A percentile compares a stretch with the other conserved stretches of the same genome.
phyloP scores from a whole-genome alignment of 2,113 vertebrate species.

The Xyliphius kryptos region DNA sequence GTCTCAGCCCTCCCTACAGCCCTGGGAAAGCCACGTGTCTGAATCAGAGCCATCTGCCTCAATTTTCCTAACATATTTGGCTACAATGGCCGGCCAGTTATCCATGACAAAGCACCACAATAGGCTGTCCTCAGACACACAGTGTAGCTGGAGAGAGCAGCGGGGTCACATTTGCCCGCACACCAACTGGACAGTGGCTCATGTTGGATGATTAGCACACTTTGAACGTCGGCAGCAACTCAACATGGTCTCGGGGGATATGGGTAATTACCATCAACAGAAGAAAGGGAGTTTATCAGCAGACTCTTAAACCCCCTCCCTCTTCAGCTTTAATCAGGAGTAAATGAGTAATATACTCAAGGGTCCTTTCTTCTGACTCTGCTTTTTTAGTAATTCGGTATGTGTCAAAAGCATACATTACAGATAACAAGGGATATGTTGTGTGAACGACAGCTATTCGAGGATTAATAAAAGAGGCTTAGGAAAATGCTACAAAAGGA shows the following conservation, averaged over 20 bases:
- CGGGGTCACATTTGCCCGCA: slow-evolving; percentile 71
- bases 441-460: slow-evolving; percentile 19
- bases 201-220: slow-evolving; percentile 85
- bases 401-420: slow-evolving; percentile 39
- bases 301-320: slow-evolving; percentile 71
- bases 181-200: slow-evolving; percentile 90
- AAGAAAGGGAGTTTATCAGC: slow-evolving; percentile 94
- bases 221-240: slow-evolving; percentile 65
- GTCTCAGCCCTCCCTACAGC: slow-evolving; percentile 58
- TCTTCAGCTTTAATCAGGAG: slow-evolving; percentile 46
- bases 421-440: slow-evolving; percentile 31
- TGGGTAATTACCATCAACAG: slow-evolving; percentile 94
- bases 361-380: slow-evolving; percentile 38
- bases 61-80: slow-evolving; percentile 82
- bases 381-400: slow-evolving; percentile 34
- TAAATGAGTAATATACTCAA: slow-evolving; percentile 46
- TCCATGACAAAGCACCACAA: slow-evolving; percentile 79
- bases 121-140: slow-evolving; percentile 71
- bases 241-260: slow-evolving; percentile 67
- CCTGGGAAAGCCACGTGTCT: slow-evolving; percentile 83
- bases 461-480: slow-evolving; percentile 22
- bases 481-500: slow-evolving; percentile 20
- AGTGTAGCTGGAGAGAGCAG: slow-evolving; percentile 61
- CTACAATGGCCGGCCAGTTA: slow-evolving; percentile 78
- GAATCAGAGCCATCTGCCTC: slow-evolving; percentile 90